Percentiles rank a stretch among this genome's conserved stretches.
Conservation (phyloP, 2,888 invertebrate species). For the Abrostola tripartita region DNA sequence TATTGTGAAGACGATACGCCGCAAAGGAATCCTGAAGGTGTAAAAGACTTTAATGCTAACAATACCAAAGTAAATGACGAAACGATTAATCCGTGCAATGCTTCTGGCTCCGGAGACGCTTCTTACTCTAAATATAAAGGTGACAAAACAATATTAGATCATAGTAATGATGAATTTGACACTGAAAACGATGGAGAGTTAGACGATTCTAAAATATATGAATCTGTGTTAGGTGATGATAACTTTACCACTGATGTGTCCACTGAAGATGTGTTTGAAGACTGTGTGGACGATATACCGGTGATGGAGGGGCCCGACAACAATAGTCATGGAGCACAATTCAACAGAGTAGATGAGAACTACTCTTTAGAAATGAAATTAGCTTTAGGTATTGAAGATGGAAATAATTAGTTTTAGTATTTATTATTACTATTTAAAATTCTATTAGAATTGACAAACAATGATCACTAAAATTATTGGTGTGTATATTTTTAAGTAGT, state of each 20-base stretch:
- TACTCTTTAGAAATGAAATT: constrained; percentile 83
- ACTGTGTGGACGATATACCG: constrained; percentile 70
- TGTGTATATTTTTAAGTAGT: background rate
- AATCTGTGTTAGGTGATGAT: constrained; percentile 37
- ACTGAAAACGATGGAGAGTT: constrained; percentile 9
- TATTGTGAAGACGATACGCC: constrained; percentile 17
- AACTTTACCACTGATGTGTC: constrained; percentile 35
- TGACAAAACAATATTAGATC: constrained; percentile 3
- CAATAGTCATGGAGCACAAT: constrained; percentile 41
- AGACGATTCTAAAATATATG: constrained; percentile 26
- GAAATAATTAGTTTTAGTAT: constrained; percentile 25
- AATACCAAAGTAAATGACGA: background rate
- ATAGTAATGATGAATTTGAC: constrained; percentile 10
- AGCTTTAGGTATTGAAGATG: constrained; percentile 71
- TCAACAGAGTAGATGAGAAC: constrained; percentile 70
- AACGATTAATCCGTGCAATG: constrained; percentile 6
- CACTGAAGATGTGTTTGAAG: constrained; percentile 74
- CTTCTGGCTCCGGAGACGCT: constrained; percentile 26
- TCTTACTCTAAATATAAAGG: constrained; percentile 8
- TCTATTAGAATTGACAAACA: background rate
- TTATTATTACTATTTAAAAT: constrained; percentile 1
- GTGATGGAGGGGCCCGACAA: constrained; percentile 32
- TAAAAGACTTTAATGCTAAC: background rate
- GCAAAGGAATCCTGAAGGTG: constrained; percentile 5
- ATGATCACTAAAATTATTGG: too few species aligned